Conservation (phyloP, 2,113 vertebrate species). For the Orcinus orca region DNA sequence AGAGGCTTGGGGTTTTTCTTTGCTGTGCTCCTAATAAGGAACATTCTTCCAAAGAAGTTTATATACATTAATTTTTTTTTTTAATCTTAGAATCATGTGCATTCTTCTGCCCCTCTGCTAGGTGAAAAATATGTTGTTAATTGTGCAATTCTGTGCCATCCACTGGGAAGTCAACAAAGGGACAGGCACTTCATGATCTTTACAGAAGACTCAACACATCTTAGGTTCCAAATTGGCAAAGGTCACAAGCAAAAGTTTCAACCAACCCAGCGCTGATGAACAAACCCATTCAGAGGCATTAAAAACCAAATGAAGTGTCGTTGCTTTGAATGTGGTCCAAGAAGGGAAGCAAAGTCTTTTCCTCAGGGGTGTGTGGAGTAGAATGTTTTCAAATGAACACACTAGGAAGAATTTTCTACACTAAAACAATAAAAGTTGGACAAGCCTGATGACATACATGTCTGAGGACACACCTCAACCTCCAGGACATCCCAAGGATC, state of each 20-base stretch:
- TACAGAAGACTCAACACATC: fast-evolving
- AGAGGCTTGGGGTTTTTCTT: not conserved
- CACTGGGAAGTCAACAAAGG: fast-evolving
- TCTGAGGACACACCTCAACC: no score
- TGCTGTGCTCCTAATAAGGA: not conserved
- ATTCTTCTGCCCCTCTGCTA: not conserved
- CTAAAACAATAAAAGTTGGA: fast-evolving
- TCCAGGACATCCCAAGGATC: fast-evolving
- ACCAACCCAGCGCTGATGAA: fast-evolving
- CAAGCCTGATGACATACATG: fast-evolving
- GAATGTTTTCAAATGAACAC: fast-evolving
- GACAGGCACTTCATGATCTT: fast-evolving
- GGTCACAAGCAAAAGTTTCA: fast-evolving
- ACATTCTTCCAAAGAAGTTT: not conserved
- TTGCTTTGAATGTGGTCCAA: fast-evolving
- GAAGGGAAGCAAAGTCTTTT: fast-evolving
- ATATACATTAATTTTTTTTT: not conserved
- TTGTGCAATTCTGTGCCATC: fast-evolving
- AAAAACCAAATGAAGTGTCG: fast-evolving
- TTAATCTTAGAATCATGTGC: not conserved
- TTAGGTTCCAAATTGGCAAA: fast-evolving
- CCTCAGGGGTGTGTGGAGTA: not conserved
- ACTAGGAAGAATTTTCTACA: not conserved
- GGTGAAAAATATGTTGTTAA: no score
- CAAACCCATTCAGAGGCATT: not conserved